A percentile compares a stretch with the other conserved stretches of the same genome.
Evolutionary conservation across 2,888 invertebrate genomes (phyloP).

Genomic region (Hecatera dysodea): DNA sequence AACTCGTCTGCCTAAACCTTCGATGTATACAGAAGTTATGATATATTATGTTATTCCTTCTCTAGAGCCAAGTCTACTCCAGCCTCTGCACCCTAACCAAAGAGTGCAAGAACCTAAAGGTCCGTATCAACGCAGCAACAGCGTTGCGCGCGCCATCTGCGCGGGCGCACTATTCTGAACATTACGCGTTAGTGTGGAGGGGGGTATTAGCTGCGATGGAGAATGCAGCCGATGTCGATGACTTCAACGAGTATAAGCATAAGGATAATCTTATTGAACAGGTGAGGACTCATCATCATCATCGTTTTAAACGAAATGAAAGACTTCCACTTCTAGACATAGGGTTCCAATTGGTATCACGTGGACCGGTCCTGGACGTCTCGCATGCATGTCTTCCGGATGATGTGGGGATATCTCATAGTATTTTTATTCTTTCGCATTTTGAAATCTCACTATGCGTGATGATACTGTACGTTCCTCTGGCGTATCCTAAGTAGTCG

Average conservation of each 20-base stretch:
- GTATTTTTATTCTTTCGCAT: not conserved
- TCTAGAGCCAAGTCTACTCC: conserved; percentile 92
- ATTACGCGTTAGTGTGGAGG: conserved; percentile 92
- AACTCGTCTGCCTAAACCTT: no score
- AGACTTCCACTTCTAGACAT: no score
- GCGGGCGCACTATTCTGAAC: conserved; percentile 92
- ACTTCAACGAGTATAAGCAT: conserved; percentile 96
- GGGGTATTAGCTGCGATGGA: conserved; percentile 94
- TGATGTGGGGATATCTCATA: no score
- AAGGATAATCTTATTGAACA: conserved; percentile 96
- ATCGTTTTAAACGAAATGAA: no score
- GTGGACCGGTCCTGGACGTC: no score
- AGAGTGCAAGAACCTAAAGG: conserved; percentile 96
- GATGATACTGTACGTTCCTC: not conserved
- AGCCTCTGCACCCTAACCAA: conserved; percentile 92
- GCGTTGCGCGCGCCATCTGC: conserved; percentile 92
- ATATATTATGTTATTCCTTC: not conserved
- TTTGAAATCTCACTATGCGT: not conserved
- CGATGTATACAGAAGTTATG: no score
- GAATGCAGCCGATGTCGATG: conserved; percentile 94
- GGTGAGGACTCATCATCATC: conserved; percentile 81
- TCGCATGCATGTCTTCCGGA: no score
- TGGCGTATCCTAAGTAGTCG: not conserved
- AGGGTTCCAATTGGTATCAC: no score
- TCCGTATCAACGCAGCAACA: conserved; percentile 96